Percentiles rank a stretch among this genome's conserved stretches.
These are phyloP conservation scores for Haliclystus octoradiatus DNA, from an alignment of 30 jellyfish, hydroid and myxozoan species.

Conservation along the genomic window DNA sequence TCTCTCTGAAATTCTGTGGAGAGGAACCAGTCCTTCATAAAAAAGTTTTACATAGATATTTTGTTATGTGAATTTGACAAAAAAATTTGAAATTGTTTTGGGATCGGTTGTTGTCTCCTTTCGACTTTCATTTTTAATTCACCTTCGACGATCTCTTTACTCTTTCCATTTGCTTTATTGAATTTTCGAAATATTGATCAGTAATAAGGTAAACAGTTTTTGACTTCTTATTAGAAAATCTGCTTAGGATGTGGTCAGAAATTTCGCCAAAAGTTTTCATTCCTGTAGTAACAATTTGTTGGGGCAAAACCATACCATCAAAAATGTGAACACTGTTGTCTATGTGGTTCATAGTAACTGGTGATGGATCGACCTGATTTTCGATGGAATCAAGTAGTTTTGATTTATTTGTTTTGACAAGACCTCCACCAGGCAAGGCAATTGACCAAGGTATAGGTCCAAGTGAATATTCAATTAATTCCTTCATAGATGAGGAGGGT, in stretches of 20 bases:
- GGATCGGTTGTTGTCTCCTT: slow-evolving; percentile 22
- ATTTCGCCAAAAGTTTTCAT: slow-evolving; percentile 27
- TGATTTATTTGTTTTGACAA: slow-evolving; percentile 31
- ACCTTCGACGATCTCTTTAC: slow-evolving; percentile 2
- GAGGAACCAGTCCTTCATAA: slow-evolving; percentile 25
- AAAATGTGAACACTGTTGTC: slow-evolving; percentile 1
- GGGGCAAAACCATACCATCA: slow-evolving; percentile 32
- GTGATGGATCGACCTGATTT: slow-evolving; percentile 13
- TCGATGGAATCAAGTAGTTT: slow-evolving; percentile 26
- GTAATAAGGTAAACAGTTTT: slow-evolving; percentile 12
- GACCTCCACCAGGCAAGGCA: slow-evolving; percentile 31
- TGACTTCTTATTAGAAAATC: slow-evolving; percentile 13
- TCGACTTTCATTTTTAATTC: slow-evolving; percentile 5
- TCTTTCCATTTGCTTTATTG: slow-evolving; percentile 1
- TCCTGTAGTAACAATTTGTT: slow-evolving; percentile 13
- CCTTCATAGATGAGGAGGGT: slow-evolving; percentile 9
- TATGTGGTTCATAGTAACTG: neutral
- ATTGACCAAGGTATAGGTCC: slow-evolving; percentile 52
- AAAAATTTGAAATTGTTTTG: slow-evolving; percentile 28
- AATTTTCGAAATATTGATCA: slow-evolving; percentile 14
- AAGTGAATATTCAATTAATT: slow-evolving; percentile 24
- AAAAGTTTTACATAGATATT: slow-evolving; percentile 7
- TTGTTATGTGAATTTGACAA: slow-evolving; percentile 12
- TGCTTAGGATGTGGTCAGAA: slow-evolving; percentile 6
- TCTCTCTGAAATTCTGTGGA: too few relatives aligned